Percentiles rank a stretch among this genome's conserved stretches.
These are phyloP conservation scores for Stichopus horrens DNA, from an alignment of 53 echinoderm and acorn worm species.

Conservation along the genomic window DNA sequence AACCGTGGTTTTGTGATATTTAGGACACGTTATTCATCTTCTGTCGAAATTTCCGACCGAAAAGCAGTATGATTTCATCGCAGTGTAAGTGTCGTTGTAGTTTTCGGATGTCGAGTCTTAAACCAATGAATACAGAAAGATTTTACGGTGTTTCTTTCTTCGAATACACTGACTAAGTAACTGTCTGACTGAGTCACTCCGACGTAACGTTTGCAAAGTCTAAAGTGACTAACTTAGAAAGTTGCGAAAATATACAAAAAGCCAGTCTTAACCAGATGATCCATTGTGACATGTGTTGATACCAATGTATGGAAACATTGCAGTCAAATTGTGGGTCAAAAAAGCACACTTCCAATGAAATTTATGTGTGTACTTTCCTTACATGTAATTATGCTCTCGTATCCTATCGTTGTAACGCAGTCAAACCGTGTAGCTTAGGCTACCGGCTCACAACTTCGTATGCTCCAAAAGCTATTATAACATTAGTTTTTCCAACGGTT, in stretches of 20 bases:
- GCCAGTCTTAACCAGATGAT: neutral
- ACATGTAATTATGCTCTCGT: no score
- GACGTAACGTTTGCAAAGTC: neutral
- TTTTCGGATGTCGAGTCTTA: neutral
- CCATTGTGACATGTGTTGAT: neutral
- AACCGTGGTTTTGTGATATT: neutral
- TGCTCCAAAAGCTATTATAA: no score
- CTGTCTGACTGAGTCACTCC: neutral
- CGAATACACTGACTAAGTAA: neutral
- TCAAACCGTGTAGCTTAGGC: no score
- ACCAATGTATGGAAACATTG: neutral
- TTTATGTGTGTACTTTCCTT: no score
- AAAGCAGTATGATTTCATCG: neutral
- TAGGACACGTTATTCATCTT: neutral
- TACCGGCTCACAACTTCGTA: no score
- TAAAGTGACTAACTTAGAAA: neutral
- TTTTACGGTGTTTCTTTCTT: slow-evolving; percentile 1
- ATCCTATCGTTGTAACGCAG: no score
- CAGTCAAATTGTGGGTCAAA: neutral
- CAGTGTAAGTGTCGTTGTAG: neutral
- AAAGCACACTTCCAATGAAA: no score
- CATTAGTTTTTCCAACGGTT: no score
- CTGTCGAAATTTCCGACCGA: neutral
- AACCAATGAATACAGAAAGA: neutral
- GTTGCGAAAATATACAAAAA: neutral